These are phyloP conservation scores for Ceratina japonica DNA, from an alignment of 1,140 invertebrate genomes.

Conservation along the genomic window DNA sequence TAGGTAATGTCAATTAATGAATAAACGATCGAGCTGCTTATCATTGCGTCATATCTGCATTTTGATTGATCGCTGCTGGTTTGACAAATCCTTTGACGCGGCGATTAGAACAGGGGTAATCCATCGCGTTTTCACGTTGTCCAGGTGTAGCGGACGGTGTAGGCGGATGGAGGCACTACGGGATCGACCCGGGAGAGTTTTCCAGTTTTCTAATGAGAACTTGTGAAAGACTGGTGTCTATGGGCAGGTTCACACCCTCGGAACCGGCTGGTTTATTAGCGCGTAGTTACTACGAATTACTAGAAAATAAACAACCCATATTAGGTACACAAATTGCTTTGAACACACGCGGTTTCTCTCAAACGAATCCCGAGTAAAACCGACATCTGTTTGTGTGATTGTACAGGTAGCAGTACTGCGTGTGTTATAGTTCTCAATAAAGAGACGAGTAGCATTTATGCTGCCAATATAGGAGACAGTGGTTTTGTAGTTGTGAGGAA, in stretches of 20 bases:
- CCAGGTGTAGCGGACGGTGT: conserved; percentile 98
- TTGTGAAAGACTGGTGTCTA: conserved; percentile 94
- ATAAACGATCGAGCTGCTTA: not conserved
- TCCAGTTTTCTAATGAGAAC: conserved; percentile 95
- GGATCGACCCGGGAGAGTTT: conserved; percentile 98
- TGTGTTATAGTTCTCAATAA: conserved; percentile 96
- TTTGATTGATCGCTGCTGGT: not conserved
- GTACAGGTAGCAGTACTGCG: conserved; percentile 95
- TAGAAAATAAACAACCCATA: conserved; percentile 94
- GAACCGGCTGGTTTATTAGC: conserved; percentile 93
- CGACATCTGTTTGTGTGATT: not conserved
- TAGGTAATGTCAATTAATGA: conserved; percentile 84
- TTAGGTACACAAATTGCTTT: conserved; percentile 83
- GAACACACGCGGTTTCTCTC: not conserved
- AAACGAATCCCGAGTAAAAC: no score
- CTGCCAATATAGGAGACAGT: conserved; percentile 99
- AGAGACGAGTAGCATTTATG: conserved; percentile 92
- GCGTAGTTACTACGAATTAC: conserved; percentile 93
- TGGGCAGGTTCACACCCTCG: conserved; percentile 90
- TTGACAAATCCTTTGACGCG: no score
- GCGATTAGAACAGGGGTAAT: no score
- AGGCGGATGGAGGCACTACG: conserved; percentile 97
- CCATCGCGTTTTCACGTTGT: not conserved
- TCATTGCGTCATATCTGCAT: not conserved
- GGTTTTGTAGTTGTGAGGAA: conserved; percentile 95